Percentiles rank a stretch among this genome's conserved stretches.
phyloP scores from a whole-genome alignment of 2,113 vertebrate genomes.

The Kobus ellipsiprymnus region DNA sequence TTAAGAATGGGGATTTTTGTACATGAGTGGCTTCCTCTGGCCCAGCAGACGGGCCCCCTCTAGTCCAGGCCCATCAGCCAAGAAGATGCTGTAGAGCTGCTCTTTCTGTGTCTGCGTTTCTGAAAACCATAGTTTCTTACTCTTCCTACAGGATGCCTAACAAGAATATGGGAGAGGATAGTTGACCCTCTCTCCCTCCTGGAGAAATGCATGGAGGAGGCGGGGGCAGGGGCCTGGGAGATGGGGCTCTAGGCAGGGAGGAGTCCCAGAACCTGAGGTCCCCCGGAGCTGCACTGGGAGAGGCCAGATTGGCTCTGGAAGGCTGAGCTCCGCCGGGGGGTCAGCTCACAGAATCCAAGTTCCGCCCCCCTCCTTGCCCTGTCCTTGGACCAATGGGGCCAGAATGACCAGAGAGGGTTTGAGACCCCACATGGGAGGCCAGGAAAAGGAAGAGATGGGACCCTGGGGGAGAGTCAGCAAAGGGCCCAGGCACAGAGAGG shows the following conservation, averaged over 20 bases:
- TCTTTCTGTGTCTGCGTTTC: background rate
- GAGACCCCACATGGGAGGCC: background rate
- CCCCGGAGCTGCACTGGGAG: background rate
- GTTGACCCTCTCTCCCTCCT: background rate
- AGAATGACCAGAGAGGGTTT: background rate
- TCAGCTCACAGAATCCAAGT: background rate
- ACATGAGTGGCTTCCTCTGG: background rate
- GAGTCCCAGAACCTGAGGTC: background rate
- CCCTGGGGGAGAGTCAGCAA: background rate
- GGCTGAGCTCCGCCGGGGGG: background rate
- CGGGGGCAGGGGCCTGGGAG: too few relatives aligned
- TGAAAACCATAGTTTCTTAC: background rate
- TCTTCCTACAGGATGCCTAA: background rate
- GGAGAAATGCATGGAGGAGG: background rate
- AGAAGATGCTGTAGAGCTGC: background rate
- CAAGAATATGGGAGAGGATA: background rate
- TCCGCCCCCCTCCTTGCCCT: accelerated
- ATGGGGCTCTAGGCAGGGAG: background rate
- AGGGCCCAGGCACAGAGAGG: background rate
- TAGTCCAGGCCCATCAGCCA: background rate
- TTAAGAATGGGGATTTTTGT: background rate
- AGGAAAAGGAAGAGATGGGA: background rate
- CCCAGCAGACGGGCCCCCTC: background rate
- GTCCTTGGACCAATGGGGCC: background rate
- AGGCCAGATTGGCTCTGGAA: background rate